Evolutionary conservation across 2,797 vertebrate genomes (phyloP).

Genomic region (Acanthurus lineatus): DNA sequence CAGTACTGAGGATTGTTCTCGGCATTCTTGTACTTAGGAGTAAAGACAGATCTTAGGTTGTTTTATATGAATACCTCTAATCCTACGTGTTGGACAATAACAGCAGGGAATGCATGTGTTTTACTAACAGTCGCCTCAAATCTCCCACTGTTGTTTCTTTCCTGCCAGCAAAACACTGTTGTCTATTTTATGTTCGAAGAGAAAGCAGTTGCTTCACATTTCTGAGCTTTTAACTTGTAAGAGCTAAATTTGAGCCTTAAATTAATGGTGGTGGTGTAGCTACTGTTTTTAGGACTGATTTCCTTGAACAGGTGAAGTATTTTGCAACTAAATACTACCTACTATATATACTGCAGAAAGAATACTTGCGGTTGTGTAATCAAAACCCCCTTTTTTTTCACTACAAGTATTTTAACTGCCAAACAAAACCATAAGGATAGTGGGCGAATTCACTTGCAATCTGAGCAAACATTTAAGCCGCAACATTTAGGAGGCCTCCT

Average conservation of each 20-base stretch:
- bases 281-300: not conserved
- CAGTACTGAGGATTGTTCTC: not conserved
- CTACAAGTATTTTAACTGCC: constrained; percentile 12
- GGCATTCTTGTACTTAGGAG: not conserved
- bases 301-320: not conserved
- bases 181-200: constrained; percentile 2
- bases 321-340: not conserved
- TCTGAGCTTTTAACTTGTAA: not conserved
- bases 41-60: not conserved
- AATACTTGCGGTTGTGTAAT: not conserved
- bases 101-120: not conserved
- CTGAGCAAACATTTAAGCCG: not conserved
- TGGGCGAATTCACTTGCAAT: constrained; percentile 5
- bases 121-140: not conserved
- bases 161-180: not conserved
- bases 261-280: not conserved
- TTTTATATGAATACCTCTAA: not conserved
- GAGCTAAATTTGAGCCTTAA: not conserved
- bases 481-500: constrained; percentile 10
- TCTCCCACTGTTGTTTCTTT: not conserved
- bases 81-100: not conserved
- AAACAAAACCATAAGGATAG: constrained; percentile 20
- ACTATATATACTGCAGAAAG: not conserved
- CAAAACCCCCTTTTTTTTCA: constrained; percentile 6
- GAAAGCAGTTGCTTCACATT: not conserved